Evolutionary conservation across 2,113 vertebrate species (phyloP).

Genomic region (Oreochromis aureus): DNA sequence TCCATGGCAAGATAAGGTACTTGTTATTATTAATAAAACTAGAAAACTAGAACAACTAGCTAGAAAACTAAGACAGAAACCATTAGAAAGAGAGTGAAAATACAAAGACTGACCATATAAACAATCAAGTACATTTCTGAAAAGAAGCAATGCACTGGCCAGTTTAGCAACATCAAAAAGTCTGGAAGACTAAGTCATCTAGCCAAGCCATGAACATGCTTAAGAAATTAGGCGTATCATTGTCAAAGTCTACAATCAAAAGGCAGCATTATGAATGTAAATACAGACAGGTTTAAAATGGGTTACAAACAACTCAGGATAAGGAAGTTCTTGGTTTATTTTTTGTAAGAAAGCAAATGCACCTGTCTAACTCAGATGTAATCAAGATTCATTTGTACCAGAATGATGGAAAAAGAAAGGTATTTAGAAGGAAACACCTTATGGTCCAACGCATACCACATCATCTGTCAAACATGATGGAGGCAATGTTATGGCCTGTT

Average conservation of each 20-base stretch:
- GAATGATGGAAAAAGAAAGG: not conserved
- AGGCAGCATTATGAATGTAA: not conserved
- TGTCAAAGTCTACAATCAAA: not conserved
- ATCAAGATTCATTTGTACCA: not conserved
- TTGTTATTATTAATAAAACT: not conserved
- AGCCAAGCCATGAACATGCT: not conserved
- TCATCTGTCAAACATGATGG: not conserved
- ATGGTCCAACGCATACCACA: not conserved
- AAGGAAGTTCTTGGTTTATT: not conserved
- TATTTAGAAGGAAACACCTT: not conserved
- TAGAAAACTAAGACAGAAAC: not conserved
- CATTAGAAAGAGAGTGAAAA: not conserved
- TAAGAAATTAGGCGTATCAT: not conserved
- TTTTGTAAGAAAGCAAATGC: not conserved
- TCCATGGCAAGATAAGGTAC: not conserved
- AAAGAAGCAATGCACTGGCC: not conserved
- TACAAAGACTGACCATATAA: not conserved
- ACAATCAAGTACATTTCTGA: not conserved
- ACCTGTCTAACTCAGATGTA: not conserved
- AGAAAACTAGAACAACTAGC: too few species aligned
- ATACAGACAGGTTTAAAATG: not conserved
- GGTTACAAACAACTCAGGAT: not conserved
- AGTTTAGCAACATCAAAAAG: not conserved
- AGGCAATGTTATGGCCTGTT: not conserved
- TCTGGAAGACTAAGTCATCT: not conserved